Conservation (phyloP, 2,797 vertebrate genomes). For the Lagorchestes hirsutus region DNA sequence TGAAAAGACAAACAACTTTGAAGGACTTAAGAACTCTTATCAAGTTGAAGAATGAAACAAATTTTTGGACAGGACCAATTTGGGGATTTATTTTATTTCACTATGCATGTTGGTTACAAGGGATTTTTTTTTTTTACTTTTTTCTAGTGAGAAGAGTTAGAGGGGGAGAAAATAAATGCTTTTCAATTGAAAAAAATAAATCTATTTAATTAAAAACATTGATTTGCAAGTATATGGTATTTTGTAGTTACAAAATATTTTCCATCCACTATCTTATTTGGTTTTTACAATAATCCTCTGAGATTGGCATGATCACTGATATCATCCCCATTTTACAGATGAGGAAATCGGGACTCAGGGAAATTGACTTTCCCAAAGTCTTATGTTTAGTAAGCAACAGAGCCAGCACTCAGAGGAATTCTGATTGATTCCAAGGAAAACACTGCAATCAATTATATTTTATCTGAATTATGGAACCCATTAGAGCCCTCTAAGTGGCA, state of each 20-base stretch:
- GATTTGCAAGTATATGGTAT: neutral
- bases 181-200: neutral
- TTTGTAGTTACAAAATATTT: neutral
- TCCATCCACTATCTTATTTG: neutral
- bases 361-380: neutral
- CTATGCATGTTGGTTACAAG: neutral
- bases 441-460: neutral
- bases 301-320: neutral
- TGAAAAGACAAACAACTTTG: neutral
- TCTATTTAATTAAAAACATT: neutral
- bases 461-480: neutral
- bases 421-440: neutral
- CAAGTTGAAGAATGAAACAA: neutral
- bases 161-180: neutral
- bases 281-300: neutral
- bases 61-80: neutral
- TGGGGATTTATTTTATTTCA: neutral
- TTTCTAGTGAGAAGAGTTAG: neutral
- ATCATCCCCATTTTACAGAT: neutral
- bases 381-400: neutral
- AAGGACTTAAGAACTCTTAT: neutral
- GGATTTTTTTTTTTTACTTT: neutral
- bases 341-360: neutral
- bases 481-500: neutral
- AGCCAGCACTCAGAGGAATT: neutral